Conservation (phyloP, 1,140 invertebrate species). For the Contarinia nasturtii region DNA sequence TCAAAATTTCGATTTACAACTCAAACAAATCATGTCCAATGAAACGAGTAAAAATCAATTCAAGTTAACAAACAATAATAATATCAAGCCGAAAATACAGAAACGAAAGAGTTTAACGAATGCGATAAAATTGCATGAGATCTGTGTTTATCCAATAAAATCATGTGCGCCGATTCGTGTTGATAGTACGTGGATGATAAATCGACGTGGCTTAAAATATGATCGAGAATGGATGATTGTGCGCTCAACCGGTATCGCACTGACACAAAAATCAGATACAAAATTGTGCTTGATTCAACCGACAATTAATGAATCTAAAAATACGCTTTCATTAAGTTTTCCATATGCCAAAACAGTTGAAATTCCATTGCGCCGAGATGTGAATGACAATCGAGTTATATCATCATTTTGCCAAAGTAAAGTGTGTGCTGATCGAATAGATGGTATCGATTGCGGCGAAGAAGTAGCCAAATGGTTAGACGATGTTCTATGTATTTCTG, state of each 20-base stretch:
- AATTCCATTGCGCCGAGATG: background rate
- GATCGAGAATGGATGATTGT: constrained; percentile 88
- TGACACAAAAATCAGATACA: constrained; percentile 75
- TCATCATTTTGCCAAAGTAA: constrained; percentile 44
- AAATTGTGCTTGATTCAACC: constrained; percentile 68
- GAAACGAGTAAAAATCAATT: background rate
- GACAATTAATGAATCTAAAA: constrained; percentile 37
- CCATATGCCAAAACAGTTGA: constrained; percentile 12
- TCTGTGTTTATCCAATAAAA: constrained; percentile 86
- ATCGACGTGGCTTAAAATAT: no score
- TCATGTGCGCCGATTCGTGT: constrained; percentile 69
- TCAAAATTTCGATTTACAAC: no score
- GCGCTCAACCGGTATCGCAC: constrained; percentile 48
- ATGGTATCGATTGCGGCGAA: constrained; percentile 66
- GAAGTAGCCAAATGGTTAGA: constrained; percentile 58
- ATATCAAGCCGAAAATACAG: background rate
- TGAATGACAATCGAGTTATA: constrained; percentile 12
- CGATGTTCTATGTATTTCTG: constrained; percentile 37
- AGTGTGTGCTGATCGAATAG: constrained; percentile 67
- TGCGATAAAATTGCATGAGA: constrained; percentile 26
- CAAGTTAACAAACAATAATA: background rate
- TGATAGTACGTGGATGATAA: constrained; percentile 46
- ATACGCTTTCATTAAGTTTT: constrained; percentile 42
- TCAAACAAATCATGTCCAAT: no score
- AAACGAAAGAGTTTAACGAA: background rate